phyloP scores from a whole-genome alignment of 2,888 invertebrate species.

The Caenorhabditis virilis region DNA sequence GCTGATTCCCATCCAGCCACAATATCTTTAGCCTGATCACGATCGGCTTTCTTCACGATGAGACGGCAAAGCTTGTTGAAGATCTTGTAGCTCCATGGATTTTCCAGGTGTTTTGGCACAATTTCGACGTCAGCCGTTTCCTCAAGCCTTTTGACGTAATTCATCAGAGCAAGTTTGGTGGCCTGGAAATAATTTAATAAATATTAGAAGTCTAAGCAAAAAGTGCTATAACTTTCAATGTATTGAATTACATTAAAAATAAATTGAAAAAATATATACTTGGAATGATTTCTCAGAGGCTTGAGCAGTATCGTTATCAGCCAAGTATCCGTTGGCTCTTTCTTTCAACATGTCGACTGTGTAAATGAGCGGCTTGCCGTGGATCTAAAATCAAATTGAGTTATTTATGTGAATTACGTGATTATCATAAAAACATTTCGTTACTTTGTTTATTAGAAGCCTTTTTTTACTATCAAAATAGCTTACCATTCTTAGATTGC shows the following conservation, averaged over 20 bases:
- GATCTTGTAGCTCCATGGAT: conserved; percentile 9
- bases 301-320: conserved; percentile 7
- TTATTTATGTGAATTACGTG: conserved; percentile 20
- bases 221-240: conserved; percentile 14
- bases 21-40: conserved; percentile 6
- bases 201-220: conserved; percentile 18
- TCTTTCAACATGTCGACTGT: background rate
- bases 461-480: conserved; percentile 4
- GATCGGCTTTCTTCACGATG: background rate
- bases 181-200: conserved; percentile 15
- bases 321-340: background rate
- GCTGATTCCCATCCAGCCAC: conserved; percentile 6
- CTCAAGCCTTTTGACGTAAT: conserved; percentile 15
- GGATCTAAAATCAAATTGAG: conserved; percentile 12
- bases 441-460: conserved; percentile 19
- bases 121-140: conserved; percentile 4
- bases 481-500: conserved; percentile 10
- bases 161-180: conserved; percentile 13
- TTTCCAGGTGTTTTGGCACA: conserved; percentile 8
- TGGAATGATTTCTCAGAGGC: conserved; percentile 11
- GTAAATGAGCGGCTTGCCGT: conserved; percentile 1
- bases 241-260: conserved; percentile 18
- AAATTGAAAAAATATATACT: conserved; percentile 13
- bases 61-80: conserved; percentile 7
- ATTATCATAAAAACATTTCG: conserved; percentile 17